Evolutionary conservation across 64 coral and sea anemone species (phyloP).

Genomic region (Acropora yongei): DNA sequence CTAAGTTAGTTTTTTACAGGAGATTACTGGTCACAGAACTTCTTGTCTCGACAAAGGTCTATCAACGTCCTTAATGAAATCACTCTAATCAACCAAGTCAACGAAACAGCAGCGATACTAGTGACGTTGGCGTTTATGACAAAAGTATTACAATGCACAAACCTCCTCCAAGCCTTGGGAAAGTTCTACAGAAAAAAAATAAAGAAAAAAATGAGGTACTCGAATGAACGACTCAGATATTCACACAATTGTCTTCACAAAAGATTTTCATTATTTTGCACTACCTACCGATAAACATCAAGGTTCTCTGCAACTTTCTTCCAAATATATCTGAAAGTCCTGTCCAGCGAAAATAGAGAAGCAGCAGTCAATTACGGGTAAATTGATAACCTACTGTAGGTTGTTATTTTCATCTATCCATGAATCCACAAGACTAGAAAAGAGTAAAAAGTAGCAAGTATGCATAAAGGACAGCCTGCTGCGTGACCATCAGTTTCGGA

Average conservation of each 20-base stretch:
- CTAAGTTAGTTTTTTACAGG: too few relatives aligned
- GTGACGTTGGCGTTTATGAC: background rate
- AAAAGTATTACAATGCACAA: background rate
- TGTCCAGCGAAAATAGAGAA: conserved; percentile 6
- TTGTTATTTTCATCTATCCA: too few relatives aligned
- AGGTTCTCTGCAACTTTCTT: conserved; percentile 88
- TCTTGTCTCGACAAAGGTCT: too few relatives aligned
- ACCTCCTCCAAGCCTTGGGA: conserved; percentile 94
- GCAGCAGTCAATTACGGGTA: background rate
- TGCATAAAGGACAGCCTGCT: too few relatives aligned
- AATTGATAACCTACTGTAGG: background rate
- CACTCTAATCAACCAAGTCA: too few relatives aligned
- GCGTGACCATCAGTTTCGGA: too few relatives aligned
- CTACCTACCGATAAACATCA: conserved; percentile 78
- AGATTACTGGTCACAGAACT: too few relatives aligned
- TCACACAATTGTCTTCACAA: background rate
- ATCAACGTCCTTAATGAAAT: too few relatives aligned
- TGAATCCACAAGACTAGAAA: too few relatives aligned
- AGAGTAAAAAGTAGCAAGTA: too few relatives aligned
- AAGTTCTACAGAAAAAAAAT: conserved; percentile 64
- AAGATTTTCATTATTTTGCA: background rate
- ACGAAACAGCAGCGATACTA: background rate
- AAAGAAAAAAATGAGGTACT: background rate
- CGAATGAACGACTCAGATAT: background rate
- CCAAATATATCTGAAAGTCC: conserved; percentile 93